Base-by-base conservation (phyloP, 1,140 invertebrate genomes). In the Anastrepha obliqua region DNA sequence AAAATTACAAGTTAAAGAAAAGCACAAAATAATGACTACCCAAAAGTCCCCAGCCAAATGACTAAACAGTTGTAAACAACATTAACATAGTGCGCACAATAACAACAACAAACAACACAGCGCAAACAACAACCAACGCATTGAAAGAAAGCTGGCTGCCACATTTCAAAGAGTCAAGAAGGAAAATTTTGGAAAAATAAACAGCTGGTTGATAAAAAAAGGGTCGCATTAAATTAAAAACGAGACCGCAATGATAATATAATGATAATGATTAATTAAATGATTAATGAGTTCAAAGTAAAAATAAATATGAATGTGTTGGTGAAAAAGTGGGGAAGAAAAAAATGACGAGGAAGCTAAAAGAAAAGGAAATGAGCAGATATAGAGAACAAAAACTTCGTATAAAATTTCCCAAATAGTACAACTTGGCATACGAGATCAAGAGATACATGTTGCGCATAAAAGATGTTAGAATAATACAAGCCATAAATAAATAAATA, bases 241-340 rank as follows among this genome's bases (percentile, higher is more conserved):
- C 15, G 17, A 62, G 9, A 62, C 9, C 15, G 15, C 15, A 42
- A 74, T 7, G 2, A 47, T n/a, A 44, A 74, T 47, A n/a, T 44
- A 42, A 74, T 74, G 42, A 74, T 44, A 74, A 74, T 74, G 42
- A 47, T 47, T 74, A 74, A 74, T 47, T 74, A 47, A 74, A 74
- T 74, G 67, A 44, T 47, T 74, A 17, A 17, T 74, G 39, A 74
- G 17, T 47, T 15, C 39, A 47, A 42, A 29, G 9, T 11, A 42
- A 20, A 20, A n/a, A 67, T 39, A 67, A 1, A 67, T 3, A 67
- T 13, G 11, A 6, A 8, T 55, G 51, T 55, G 11, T 55, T 55
- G 51, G 6, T 55, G 51, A 55, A 55, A 55, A 55, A 11, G 2
- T 8, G 51, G 2, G 51, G 11, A 55, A 29, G 29, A 55, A 55